Base-by-base conservation (phyloP, 2,113 vertebrate genomes). In the Pseudorectes ferrugineus region DNA sequence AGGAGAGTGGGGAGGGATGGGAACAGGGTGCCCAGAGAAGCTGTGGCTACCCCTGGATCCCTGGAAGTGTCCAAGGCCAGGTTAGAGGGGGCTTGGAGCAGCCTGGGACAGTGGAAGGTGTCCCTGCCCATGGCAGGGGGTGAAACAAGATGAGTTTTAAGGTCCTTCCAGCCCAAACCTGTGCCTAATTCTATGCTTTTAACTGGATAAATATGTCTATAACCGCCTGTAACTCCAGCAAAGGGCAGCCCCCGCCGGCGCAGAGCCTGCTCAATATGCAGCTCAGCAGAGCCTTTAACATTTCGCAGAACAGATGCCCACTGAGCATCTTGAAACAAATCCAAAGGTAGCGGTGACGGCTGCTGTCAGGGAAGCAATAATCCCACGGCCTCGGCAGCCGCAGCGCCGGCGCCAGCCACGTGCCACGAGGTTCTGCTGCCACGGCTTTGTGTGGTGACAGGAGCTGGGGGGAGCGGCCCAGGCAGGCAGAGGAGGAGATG, bases 301-400 rank as follows among this genome's bases (percentile, higher is more conserved):
- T 94, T 81, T 88, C n/a, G 0, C 80, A 11, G 81, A 93, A 67
- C 93, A 96, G 96, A 96, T 96, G 93, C 95, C 96, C 88, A 55
- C 85, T 63, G 95, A 95, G 96, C 85, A 55, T 91, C 93, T 94
- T 92, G 95, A 96, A 96, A 67, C 77, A 14, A 38, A 86, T 92
- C 95, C 93, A 92, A 75, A 91, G 95, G 92, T 46, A 91, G 92
- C 73, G 0, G 81, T 59, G 93, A 73, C 7, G 67, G 91, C 96
- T 83, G 95, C 96, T 96, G 93, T 62, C 96, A 92, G 93, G 93
- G 93, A 88, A 68, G 89, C 96, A 95, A 73, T 10, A 45, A 86
- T 80, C 94, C 93, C 83, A 19, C 7, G 49, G 93, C 93, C 96
- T 48, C 22, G 3, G 42, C 68, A 22, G 92, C 85, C 28, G 3